A percentile compares a stretch with the other conserved stretches of the same genome.
Conservation (phyloP, 2,888 invertebrate species). For the Melanophora roralis region DNA sequence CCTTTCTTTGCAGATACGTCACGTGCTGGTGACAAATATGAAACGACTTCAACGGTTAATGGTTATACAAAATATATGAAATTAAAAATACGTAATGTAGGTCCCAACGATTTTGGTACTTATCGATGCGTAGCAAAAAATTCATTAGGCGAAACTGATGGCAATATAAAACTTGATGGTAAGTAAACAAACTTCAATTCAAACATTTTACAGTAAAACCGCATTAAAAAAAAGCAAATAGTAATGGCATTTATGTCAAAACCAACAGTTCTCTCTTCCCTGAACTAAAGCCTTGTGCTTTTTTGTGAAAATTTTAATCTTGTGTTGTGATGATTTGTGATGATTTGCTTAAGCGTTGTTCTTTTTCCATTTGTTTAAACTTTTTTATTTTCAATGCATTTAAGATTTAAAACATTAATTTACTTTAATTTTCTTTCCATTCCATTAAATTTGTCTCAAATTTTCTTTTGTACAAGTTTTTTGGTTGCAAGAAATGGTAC, state of each 20-base stretch:
- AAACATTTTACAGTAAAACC: background rate
- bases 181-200: constrained; percentile 71
- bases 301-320: too few relatives aligned
- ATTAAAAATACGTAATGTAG: constrained; percentile 90
- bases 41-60: constrained; percentile 88
- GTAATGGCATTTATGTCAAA: too few relatives aligned
- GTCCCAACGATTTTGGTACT: constrained; percentile 88
- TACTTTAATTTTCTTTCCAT: constrained; percentile 53
- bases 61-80: constrained; percentile 95
- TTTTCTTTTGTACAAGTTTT: constrained; percentile 33
- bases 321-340: too few relatives aligned
- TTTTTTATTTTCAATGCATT: constrained; percentile 4
- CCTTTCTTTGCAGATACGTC: constrained; percentile 79
- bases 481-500: too few relatives aligned
- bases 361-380: background rate
- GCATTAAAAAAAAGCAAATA: background rate
- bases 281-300: too few relatives aligned
- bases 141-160: constrained; percentile 92
- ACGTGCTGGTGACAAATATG: constrained; percentile 91
- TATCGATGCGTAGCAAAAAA: constrained; percentile 95
- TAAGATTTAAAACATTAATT: constrained; percentile 54
- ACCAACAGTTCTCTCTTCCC: too few relatives aligned
- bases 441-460: constrained; percentile 48
- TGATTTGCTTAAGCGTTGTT: too few relatives aligned
- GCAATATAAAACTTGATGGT: constrained; percentile 93